Evolutionary conservation across 92 coral and sea anemone genomes (phyloP).

Genomic region (Desmophyllum pertusum): DNA sequence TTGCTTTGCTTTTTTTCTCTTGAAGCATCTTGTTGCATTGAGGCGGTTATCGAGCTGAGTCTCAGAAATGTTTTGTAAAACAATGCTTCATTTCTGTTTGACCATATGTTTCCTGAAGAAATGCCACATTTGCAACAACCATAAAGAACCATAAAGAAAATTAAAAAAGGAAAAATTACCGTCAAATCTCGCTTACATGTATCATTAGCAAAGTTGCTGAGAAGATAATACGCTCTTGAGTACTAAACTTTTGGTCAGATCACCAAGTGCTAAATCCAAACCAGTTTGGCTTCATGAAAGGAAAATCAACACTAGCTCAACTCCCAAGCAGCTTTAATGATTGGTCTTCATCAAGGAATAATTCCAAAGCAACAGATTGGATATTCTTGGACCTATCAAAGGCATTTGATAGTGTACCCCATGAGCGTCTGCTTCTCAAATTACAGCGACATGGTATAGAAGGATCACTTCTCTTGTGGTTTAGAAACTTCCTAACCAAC

Average conservation of each 20-base stretch:
- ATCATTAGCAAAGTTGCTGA: constrained; percentile 5
- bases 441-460: background rate
- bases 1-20: no score
- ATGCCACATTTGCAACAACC: no score
- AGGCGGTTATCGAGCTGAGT: no score
- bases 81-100: no score
- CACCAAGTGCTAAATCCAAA: constrained; percentile 14
- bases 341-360: background rate
- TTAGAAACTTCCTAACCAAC: background rate
- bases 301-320: constrained; percentile 18
- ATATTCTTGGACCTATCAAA: background rate
- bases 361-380: background rate
- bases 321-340: constrained; percentile 1
- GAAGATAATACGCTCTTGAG: background rate
- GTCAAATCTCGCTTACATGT: background rate
- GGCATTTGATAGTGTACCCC: background rate
- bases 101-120: no score
- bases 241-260: constrained; percentile 14
- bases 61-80: no score
- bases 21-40: no score
- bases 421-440: background rate
- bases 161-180: background rate
- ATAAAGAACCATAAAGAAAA: no score
- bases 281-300: background rate
- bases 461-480: background rate